Conservation (phyloP, 2,888 invertebrate genomes). For the Drosophila acutilabella region DNA sequence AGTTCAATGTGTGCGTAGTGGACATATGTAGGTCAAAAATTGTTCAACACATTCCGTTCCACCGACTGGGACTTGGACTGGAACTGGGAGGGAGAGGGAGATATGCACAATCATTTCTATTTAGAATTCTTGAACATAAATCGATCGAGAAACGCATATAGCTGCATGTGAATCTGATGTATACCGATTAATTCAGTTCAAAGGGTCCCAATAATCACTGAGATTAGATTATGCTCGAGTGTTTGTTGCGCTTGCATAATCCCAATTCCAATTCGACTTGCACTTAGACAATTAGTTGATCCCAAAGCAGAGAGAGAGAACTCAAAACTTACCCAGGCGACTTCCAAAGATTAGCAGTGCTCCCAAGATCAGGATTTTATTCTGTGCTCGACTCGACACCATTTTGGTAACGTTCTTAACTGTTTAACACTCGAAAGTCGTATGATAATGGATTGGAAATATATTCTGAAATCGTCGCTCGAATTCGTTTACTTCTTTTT, state of each 20-base stretch:
- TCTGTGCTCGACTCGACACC: slow-evolving; percentile 48
- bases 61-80: too few species aligned
- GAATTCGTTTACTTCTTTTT: slow-evolving; percentile 1
- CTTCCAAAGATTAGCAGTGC: slow-evolving; percentile 51
- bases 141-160: slow-evolving; percentile 18
- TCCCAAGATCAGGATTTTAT: slow-evolving; percentile 33
- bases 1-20: slow-evolving; percentile 23
- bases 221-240: slow-evolving; percentile 50
- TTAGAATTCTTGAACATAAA: slow-evolving; percentile 48
- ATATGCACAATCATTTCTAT: slow-evolving; percentile 65
- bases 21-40: slow-evolving; percentile 66
- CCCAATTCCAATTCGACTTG: slow-evolving; percentile 41
- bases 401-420: slow-evolving; percentile 50
- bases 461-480: slow-evolving; percentile 34
- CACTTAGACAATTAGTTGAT: slow-evolving; percentile 17
- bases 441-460: slow-evolving; percentile 38
- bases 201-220: slow-evolving; percentile 51
- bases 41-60: slow-evolving; percentile 43
- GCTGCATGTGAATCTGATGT: slow-evolving; percentile 45
- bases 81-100: background rate
- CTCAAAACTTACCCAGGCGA: slow-evolving; percentile 56
- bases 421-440: slow-evolving; percentile 30
- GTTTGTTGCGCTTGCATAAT: slow-evolving; percentile 19
- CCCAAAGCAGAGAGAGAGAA: too few species aligned
- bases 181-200: slow-evolving; percentile 49